Percentiles rank a stretch among this genome's conserved stretches.
Evolutionary conservation across 1,140 invertebrate species (phyloP).

Genomic region (Sipha flava): DNA sequence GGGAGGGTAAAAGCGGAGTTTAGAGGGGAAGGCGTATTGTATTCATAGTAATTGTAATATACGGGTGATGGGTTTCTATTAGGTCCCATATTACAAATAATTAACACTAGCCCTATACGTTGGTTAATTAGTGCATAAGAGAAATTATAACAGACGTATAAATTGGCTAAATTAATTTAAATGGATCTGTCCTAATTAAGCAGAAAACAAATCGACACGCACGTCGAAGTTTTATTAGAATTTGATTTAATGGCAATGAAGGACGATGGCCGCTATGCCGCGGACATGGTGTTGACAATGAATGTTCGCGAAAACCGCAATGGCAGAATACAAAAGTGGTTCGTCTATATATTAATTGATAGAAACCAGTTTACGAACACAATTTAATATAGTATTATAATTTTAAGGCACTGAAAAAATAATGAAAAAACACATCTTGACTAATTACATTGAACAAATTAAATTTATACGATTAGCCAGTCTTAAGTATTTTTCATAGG

Average conservation of each 20-base stretch:
- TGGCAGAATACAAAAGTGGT: neutral
- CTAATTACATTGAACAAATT: neutral
- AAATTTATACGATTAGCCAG: no score
- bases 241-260: conserved; percentile 11
- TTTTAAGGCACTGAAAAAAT: no score
- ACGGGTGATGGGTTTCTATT: conserved; percentile 20
- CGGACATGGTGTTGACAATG: neutral
- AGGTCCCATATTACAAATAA: conserved; percentile 19
- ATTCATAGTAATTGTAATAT: conserved; percentile 17
- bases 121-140: conserved; percentile 16
- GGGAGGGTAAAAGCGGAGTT: neutral
- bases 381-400: no score
- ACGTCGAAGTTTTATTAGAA: neutral
- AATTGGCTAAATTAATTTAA: conserved; percentile 32
- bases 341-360: neutral
- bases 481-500: neutral
- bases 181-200: conserved; percentile 31
- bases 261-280: neutral
- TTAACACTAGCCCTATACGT: conserved; percentile 21
- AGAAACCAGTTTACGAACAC: neutral
- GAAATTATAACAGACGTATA: conserved; percentile 17
- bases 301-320: neutral
- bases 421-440: neutral
- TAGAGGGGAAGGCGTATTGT: conserved; percentile 17
- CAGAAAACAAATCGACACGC: conserved; percentile 15